phyloP scores from a whole-genome alignment of 2,888 invertebrate genomes.

The Acronicta alni region DNA sequence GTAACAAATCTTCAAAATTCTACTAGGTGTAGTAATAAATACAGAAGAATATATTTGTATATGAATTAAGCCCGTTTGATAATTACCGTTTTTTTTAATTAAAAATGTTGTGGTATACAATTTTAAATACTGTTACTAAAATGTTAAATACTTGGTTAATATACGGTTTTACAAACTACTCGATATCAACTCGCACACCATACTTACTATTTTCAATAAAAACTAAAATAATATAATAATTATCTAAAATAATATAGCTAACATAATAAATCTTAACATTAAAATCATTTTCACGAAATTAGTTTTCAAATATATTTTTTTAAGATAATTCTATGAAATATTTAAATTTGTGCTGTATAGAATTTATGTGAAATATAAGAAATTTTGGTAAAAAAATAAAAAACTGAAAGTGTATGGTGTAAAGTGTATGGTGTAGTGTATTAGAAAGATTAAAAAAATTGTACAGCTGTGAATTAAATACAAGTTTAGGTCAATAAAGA shows the following conservation, averaged over 20 bases:
- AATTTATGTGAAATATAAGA: background rate
- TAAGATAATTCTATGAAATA: too few relatives aligned
- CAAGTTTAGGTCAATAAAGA: too few relatives aligned
- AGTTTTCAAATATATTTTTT: background rate
- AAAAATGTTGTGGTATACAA: background rate
- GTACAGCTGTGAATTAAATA: too few relatives aligned
- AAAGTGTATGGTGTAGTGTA: too few relatives aligned
- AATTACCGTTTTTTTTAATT: background rate
- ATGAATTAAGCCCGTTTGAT: too few relatives aligned
- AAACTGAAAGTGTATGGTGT: too few relatives aligned
- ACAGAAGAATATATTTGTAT: too few relatives aligned
- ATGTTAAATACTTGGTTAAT: constrained; percentile 7
- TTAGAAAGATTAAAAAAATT: too few relatives aligned
- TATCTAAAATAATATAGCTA: constrained; percentile 49
- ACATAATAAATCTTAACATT: constrained; percentile 44
- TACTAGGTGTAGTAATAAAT: too few relatives aligned
- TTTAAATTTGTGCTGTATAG: background rate
- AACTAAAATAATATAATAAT: constrained; percentile 42
- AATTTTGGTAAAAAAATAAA: background rate
- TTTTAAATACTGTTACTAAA: constrained; percentile 19
- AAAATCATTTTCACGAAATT: constrained; percentile 17
- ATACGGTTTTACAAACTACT: constrained; percentile 11
- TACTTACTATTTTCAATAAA: constrained; percentile 5
- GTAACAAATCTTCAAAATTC: too few relatives aligned
- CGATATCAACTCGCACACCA: constrained; percentile 22